Evolutionary conservation across 1,140 invertebrate species (phyloP), one percentile per base, ranked within the genome.

Genomic region (Drosophila fuyamai): DNA sequence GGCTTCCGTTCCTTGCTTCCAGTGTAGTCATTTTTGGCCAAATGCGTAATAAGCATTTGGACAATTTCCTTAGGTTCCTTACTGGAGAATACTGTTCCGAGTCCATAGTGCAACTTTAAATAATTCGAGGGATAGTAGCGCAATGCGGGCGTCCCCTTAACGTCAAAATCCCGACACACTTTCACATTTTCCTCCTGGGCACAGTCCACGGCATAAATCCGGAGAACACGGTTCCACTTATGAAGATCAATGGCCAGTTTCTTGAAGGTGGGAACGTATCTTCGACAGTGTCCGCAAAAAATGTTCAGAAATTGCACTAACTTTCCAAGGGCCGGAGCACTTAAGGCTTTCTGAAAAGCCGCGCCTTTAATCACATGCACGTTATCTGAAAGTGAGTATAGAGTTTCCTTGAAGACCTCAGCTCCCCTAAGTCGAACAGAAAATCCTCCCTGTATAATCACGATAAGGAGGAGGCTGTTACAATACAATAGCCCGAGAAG

Each of bases 231-330:
- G 63, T 92, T 92, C 94, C 94, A 95, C 5, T 81, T 68, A 27
- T 86, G 75, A n/a, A 97, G 91, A 80, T 96, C 94, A 29, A 92
- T 91, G 0, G 96, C 96, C 48, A 98, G 93, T 12, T 92, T 82
- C 93, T 96, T 97, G 94, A 95, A 98, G 35, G 94, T 94, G 0
- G 96, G 95, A 12, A 97, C 96, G 91, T 97, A 98, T 66, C 95
- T 93, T 80, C 96, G 95, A 92, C 97, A 98, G 91, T 96, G 95
- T 1, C 97, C 97, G 91, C 97, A 98, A 94, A 96, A 98, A 81
- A 95, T 96, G 85, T 96, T 97, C 84, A 97, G 98, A 93, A 98
- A 98, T 92, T 98, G 47, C 47, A 50, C 47, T n/a, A 50, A 14
- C 27, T 50, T 50, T 9, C 47, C 47, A 6, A 29, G 7, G 7